Evolutionary conservation across 2,797 vertebrate species (phyloP).

Genomic region (Ctenochaetus hawaiiensis): DNA sequence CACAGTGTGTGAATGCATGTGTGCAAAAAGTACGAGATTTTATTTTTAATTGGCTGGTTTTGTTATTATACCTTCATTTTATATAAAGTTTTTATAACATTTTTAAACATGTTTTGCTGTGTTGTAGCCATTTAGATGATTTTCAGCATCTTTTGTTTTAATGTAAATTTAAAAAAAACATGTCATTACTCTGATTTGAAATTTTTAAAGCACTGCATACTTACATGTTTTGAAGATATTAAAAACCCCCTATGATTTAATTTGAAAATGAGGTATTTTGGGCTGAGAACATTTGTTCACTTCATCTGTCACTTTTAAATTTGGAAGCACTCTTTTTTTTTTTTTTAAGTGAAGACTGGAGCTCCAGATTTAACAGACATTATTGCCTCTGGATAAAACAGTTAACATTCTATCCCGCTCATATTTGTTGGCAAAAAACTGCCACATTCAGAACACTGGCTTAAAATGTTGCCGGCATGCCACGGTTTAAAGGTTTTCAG

Average conservation of each 20-base stretch:
- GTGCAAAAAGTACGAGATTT: background rate
- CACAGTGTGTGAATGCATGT: slow-evolving; percentile 14
- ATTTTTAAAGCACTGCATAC: background rate
- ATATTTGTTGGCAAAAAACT: slow-evolving; percentile 58
- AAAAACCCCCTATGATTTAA: slow-evolving; percentile 15
- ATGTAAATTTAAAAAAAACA: background rate
- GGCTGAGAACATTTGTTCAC: slow-evolving; percentile 38
- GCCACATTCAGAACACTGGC: slow-evolving; percentile 50
- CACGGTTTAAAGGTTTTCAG: slow-evolving; percentile 66
- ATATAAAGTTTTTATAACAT: background rate
- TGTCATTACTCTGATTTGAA: background rate
- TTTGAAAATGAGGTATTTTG: slow-evolving; percentile 19
- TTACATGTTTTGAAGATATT: background rate
- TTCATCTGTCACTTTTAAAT: slow-evolving; percentile 32
- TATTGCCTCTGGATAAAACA: slow-evolving; percentile 56
- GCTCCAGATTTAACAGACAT: slow-evolving; percentile 60
- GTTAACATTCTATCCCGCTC: slow-evolving; percentile 59
- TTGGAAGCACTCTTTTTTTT: slow-evolving; percentile 20
- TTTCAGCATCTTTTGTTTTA: background rate
- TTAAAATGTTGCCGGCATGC: slow-evolving; percentile 62
- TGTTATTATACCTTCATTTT: background rate
- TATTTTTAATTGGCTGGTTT: background rate
- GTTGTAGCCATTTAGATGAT: background rate
- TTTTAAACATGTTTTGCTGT: background rate
- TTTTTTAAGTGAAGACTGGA: background rate